Evolutionary conservation across 2,888 invertebrate genomes (phyloP), one percentile per base, ranked within the genome.

Genomic region (Chloroclystis v-ata): DNA sequence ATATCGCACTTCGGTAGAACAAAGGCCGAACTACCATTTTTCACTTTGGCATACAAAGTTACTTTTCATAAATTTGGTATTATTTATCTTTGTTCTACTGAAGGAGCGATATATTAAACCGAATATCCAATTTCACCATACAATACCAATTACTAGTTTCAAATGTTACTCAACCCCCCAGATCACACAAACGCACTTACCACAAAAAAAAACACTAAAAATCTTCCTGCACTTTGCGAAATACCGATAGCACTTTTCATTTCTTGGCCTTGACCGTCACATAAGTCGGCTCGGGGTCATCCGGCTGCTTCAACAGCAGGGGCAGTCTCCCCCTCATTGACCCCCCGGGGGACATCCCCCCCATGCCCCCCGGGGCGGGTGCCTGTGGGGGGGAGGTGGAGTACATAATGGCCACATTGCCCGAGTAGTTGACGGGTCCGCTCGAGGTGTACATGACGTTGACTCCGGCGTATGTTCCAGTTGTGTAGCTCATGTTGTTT

Each of bases 191-290:
- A n/a, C 48, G 41, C 29, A 26, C 12, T 28, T 43, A 32, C 28
- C 38, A 46, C 54, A 56, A 49, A 14, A 37, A 45, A 46, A 38
- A 7, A 37, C 55, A 16, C 14, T 65, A 78, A 67, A 78, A 83
- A 61, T 73, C 75, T 68, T 84, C 82, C 63, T 82, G 82, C 82
- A 84, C 82, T 69, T 80, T 84, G 72, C 80, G 85, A 82, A 83
- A 83, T 80, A 84, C 83, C 84, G 82, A 81, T 61, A 82, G 75
- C 72, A 76, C 72, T 71, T 67, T 76, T 82, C 78, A 83, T 77
- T 83, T 81, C 63, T 81, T 81, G 52, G 78, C 74, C 52, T 79
- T 78, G 11, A 80, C 68, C 35, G 82, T 80, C 13, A 83, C 82
- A 62, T 83, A 82, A 8, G 75, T 67, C 4, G 81, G 80, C 52